phyloP scores from a whole-genome alignment of 2,888 invertebrate species.

The Abrostola triplasia region DNA sequence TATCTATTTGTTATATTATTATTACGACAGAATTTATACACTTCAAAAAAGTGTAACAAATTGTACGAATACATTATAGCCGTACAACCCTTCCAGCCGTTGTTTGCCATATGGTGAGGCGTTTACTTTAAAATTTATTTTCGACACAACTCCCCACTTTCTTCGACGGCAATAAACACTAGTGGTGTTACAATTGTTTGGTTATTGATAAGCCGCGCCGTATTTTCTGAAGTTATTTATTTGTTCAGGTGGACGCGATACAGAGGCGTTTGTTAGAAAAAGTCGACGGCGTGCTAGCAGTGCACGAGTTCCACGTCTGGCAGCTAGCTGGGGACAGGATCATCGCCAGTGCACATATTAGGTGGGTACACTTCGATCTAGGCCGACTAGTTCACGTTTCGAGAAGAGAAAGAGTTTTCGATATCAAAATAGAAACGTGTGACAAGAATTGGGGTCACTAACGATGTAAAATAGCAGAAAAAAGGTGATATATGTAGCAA shows the following conservation, averaged over 20 bases:
- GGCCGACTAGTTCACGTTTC: not conserved
- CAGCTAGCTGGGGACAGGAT: slow-evolving; percentile 98
- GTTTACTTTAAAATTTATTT: slow-evolving; percentile 13
- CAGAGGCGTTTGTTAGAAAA: slow-evolving; percentile 95
- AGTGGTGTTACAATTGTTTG: slow-evolving; percentile 30
- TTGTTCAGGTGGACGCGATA: slow-evolving; percentile 94
- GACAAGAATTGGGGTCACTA: slow-evolving; percentile 14
- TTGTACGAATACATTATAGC: not conserved
- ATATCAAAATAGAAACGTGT: slow-evolving; percentile 16
- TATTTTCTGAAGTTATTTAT: slow-evolving; percentile 42
- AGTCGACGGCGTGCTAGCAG: slow-evolving; percentile 97
- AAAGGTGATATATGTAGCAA: not conserved
- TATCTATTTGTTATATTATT: not conserved
- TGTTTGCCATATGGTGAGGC: slow-evolving; percentile 7
- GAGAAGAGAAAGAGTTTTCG: slow-evolving; percentile 4
- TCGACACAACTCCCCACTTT: slow-evolving; percentile 23
- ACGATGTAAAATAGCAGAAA: slow-evolving; percentile 14
- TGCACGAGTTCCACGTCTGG: slow-evolving; percentile 99
- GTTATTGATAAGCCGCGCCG: slow-evolving; percentile 29
- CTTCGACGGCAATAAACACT: slow-evolving; percentile 25
- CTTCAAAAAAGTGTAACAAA: not conserved
- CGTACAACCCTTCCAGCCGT: slow-evolving; percentile 12
- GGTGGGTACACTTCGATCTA: slow-evolving; percentile 79
- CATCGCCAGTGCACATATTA: slow-evolving; percentile 98
- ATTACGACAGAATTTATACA: not conserved